Conservation (phyloP, 2,113 vertebrate species). For the Xiphias gladius region DNA sequence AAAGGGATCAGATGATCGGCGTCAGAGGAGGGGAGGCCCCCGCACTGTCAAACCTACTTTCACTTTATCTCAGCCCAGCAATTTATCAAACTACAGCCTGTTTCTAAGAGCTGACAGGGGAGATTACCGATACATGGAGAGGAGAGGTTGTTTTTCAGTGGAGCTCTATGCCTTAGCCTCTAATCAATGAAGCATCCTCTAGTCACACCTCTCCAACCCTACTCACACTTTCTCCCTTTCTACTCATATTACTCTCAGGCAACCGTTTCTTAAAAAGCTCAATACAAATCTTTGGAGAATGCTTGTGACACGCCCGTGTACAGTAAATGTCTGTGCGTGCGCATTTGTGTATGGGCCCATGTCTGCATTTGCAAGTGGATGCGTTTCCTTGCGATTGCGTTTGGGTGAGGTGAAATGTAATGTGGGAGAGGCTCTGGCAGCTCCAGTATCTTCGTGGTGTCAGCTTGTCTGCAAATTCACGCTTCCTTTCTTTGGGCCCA, state of each 20-base stretch:
- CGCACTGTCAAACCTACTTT: conserved; percentile 65
- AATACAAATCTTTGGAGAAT: conserved; percentile 35
- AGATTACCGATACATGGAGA: conserved; percentile 62
- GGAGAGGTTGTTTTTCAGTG: conserved; percentile 50
- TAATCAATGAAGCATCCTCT: conserved; percentile 59
- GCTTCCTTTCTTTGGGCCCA: conserved; percentile 64
- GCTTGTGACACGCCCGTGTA: conserved; percentile 4
- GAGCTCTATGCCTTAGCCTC: conserved; percentile 34
- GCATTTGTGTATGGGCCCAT: conserved; percentile 23
- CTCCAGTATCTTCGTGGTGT: conserved; percentile 80
- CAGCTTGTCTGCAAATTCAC: conserved; percentile 69
- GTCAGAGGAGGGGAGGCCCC: conserved; percentile 62
- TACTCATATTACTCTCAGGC: conserved; percentile 16
- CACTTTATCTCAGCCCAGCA: conserved; percentile 68
- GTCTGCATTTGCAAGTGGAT: conserved; percentile 41
- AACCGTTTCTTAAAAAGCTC: conserved; percentile 44
- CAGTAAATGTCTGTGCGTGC: not conserved
- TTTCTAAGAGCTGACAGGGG: conserved; percentile 63
- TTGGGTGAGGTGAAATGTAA: conserved; percentile 66
- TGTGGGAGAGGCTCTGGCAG: conserved; percentile 71
- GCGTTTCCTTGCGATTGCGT: conserved; percentile 58
- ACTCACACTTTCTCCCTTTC: conserved; percentile 1
- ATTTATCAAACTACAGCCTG: conserved; percentile 78
- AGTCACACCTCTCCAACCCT: conserved; percentile 4
- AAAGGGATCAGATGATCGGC: conserved; percentile 70